Evolutionary conservation across 37 sponge, comb jelly and placozoan species (phyloP), one percentile per base, ranked within the genome.

Genomic region (Chondrilla cf. caribensis): DNA sequence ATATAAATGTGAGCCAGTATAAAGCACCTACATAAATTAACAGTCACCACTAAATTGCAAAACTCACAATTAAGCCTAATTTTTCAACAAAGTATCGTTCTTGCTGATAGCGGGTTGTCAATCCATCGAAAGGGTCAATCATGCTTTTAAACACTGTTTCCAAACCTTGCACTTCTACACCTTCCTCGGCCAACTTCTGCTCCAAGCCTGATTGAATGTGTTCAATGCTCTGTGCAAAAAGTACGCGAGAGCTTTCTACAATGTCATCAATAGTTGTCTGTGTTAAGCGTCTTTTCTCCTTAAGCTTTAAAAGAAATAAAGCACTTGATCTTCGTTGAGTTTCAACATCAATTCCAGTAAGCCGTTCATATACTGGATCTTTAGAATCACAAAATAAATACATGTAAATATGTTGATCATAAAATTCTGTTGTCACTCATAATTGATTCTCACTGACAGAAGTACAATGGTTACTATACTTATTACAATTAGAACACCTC

Each of bases 211-310:
- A 72, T 1, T 71, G 54, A 38, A 83, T 17, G 29, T 57, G 55
- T 8, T 71, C 40, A 17, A 71, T 32, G n/a, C 71, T 83, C 7
- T 67, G 58, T 3, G 55, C 19, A 32, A 83, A 83, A 21, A 83
- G 58, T 19, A 39, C 41, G 6, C 35, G 17, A 6, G 35, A 76
- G 25, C 35, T 38, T 38, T 84, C 78, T 76, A 84, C 47, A 39
- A 84, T 77, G 38, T 78, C 77, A 38, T 84, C 65, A 37, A 84
- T 84, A 3, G 78, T 78, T 4, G 42, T 58, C 36, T 84, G 84
- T 58, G 84, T 70, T 60, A 77, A 9, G 17, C 64, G 40, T 24
- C 64, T 22, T 38, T 66, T 22, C 62, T 84, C 85, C 58, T 78
- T 84, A 22, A 84, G 32, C 38, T 78, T 78, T 5, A 78, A 40